Evolutionary conservation across 2,113 vertebrate species (phyloP).

Genomic region (Beaufortia kweichowensis): DNA sequence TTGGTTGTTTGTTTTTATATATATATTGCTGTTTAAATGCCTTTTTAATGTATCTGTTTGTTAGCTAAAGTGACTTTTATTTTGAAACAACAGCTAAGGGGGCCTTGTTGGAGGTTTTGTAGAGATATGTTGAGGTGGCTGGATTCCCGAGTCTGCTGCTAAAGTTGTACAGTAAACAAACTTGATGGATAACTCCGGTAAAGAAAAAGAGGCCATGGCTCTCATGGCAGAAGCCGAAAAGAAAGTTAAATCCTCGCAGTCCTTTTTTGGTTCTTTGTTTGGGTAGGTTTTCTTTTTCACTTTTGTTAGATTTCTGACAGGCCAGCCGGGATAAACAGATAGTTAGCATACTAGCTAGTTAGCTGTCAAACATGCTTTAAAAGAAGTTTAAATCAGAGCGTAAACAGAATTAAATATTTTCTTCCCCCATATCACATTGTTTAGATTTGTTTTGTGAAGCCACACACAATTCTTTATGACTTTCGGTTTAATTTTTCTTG

Average conservation of each 20-base stretch:
- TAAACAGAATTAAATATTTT: not conserved
- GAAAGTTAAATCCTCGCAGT: conserved; percentile 86
- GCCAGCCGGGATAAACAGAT: not conserved
- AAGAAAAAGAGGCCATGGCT: conserved; percentile 86
- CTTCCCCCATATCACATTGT: not conserved
- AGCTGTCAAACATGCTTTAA: conserved; percentile 7
- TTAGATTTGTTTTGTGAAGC: not conserved
- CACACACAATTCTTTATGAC: not conserved
- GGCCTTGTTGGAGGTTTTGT: conserved; percentile 18
- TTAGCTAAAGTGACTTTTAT: conserved; percentile 15
- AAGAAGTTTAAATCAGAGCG: not conserved
- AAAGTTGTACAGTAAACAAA: conserved; percentile 15
- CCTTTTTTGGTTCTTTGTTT: conserved; percentile 87
- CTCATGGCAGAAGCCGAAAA: conserved; percentile 88
- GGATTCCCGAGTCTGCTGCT: not conserved
- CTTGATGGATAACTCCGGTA: conserved; percentile 85
- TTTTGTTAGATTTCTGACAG: not conserved
- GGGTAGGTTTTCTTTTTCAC: conserved; percentile 73
- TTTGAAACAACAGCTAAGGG: not conserved
- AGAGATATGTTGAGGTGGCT: conserved; percentile 53
- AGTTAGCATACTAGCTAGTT: conserved; percentile 24
- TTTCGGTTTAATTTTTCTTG: too few species aligned
- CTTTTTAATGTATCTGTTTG: not conserved
- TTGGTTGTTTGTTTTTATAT: too few species aligned
- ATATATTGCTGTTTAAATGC: too few species aligned